Conservation (phyloP, 2,888 invertebrate genomes). For the Salticus scenicus region DNA sequence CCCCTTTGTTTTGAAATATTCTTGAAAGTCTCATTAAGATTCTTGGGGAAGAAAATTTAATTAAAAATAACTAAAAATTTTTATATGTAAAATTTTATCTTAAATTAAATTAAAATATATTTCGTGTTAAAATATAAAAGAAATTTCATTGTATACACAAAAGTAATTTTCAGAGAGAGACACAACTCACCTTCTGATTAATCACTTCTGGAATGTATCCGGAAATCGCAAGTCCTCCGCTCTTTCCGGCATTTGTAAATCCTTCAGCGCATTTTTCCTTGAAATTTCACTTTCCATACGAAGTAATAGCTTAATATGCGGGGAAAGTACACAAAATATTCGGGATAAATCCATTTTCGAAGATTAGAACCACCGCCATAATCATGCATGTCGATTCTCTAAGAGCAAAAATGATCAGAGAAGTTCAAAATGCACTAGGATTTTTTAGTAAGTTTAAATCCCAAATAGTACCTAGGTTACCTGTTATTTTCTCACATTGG, state of each 20-base stretch:
- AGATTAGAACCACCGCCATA: constrained; percentile 32
- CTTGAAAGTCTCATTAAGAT: too few species aligned
- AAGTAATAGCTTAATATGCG: not conserved
- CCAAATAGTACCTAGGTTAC: not conserved
- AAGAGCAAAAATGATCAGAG: not conserved
- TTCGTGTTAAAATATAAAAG: too few species aligned
- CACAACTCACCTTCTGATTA: not conserved
- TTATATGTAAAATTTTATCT: too few species aligned
- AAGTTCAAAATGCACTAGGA: not conserved
- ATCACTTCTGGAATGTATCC: constrained; percentile 58
- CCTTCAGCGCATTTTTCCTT: constrained; percentile 38
- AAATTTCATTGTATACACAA: too few species aligned
- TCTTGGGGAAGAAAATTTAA: too few species aligned
- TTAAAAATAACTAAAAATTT: too few species aligned
- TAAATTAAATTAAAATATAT: too few species aligned
- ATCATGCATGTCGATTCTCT: constrained; percentile 46
- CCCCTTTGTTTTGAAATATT: too few species aligned
- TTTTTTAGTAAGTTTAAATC: not conserved
- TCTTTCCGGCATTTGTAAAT: constrained; percentile 47
- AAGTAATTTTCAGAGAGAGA: too few species aligned
- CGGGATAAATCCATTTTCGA: not conserved
- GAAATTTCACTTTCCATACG: constrained; percentile 34
- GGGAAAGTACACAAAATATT: not conserved
- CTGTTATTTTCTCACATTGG: not conserved
- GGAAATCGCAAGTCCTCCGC: constrained; percentile 49